Percentiles rank a stretch among this genome's conserved stretches.
Evolutionary conservation across 2,888 invertebrate genomes (phyloP).

Genomic region (Amphimallon solstitiale): DNA sequence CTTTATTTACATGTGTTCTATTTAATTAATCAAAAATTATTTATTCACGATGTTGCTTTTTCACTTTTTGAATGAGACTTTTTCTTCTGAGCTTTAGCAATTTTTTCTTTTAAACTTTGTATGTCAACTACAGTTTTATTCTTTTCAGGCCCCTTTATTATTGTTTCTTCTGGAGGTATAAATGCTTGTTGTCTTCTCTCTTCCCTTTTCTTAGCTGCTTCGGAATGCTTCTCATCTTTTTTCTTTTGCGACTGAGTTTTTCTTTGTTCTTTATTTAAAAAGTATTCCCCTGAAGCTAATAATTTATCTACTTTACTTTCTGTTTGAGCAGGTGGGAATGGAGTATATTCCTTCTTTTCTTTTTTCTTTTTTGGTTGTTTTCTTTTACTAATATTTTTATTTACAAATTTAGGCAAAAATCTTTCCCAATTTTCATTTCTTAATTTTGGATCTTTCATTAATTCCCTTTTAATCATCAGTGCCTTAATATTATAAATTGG

Average conservation of each 20-base stretch:
- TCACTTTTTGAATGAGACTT: no score
- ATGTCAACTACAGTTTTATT: constrained; percentile 70
- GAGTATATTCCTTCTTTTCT: constrained; percentile 94
- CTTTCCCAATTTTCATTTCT: constrained; percentile 96
- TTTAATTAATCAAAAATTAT: background rate
- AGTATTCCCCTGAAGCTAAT: constrained; percentile 96
- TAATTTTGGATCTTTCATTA: constrained; percentile 91
- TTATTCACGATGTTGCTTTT: no score
- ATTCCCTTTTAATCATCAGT: constrained; percentile 95
- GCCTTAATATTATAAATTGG: constrained; percentile 98
- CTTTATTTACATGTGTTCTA: no score
- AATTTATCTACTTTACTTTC: constrained; percentile 95
- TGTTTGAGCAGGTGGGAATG: constrained; percentile 94
- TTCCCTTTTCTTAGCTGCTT: constrained; percentile 77
- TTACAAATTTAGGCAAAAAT: constrained; percentile 92
- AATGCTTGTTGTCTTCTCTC: constrained; percentile 84
- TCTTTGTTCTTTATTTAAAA: constrained; percentile 88
- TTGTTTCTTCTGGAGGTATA: constrained; percentile 78
- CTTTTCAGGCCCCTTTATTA: constrained; percentile 50
- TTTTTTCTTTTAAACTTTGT: constrained; percentile 78
- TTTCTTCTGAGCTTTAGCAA: constrained; percentile 73
- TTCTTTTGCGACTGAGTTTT: constrained; percentile 77
- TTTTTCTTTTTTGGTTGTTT: constrained; percentile 90
- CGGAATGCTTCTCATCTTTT: constrained; percentile 80
- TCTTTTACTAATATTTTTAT: constrained; percentile 86